A percentile compares a stretch with the other conserved stretches of the same genome.
Evolutionary conservation across 2,797 vertebrate species (phyloP).

Genomic region (Chromis chromis): DNA sequence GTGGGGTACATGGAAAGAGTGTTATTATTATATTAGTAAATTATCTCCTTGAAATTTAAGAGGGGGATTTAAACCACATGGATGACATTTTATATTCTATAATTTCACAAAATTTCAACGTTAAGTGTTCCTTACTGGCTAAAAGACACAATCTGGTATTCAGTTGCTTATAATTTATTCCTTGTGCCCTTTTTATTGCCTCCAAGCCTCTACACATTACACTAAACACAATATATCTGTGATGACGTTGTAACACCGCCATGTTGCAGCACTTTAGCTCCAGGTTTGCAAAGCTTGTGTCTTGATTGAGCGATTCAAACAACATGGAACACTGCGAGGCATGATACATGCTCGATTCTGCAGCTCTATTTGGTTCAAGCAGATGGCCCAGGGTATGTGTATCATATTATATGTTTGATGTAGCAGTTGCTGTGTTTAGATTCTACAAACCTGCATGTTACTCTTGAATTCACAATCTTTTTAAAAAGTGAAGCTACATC

Average conservation of each 20-base stretch:
- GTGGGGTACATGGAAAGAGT: too few species aligned
- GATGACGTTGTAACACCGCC: conserved; percentile 34
- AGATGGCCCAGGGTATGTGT: conserved; percentile 47
- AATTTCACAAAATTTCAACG: background rate
- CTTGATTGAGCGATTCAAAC: conserved; percentile 36
- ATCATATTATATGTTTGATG: conserved; percentile 25
- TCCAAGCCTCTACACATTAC: conserved; percentile 13
- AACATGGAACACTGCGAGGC: conserved; percentile 61
- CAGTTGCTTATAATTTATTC: conserved; percentile 2
- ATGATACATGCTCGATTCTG: conserved; percentile 70
- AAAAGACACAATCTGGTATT: conserved; percentile 5
- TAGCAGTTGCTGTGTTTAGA: conserved; percentile 41
- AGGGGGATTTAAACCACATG: background rate
- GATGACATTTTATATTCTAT: background rate
- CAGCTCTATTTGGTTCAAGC: conserved; percentile 73
- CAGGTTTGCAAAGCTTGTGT: conserved; percentile 55
- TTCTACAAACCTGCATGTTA: conserved; percentile 54
- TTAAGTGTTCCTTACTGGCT: background rate
- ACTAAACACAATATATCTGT: conserved; percentile 26
- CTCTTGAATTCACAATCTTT: conserved; percentile 19
- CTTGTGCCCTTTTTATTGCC: conserved; percentile 1
- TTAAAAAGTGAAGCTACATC: conserved; percentile 57
- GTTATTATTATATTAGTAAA: too few species aligned
- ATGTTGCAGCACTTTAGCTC: conserved; percentile 68
- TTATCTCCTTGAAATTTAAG: background rate